Percentiles rank a stretch among this genome's conserved stretches.
phyloP scores from a whole-genome alignment of 2,113 vertebrate genomes.

The Calyptomena viridis region DNA sequence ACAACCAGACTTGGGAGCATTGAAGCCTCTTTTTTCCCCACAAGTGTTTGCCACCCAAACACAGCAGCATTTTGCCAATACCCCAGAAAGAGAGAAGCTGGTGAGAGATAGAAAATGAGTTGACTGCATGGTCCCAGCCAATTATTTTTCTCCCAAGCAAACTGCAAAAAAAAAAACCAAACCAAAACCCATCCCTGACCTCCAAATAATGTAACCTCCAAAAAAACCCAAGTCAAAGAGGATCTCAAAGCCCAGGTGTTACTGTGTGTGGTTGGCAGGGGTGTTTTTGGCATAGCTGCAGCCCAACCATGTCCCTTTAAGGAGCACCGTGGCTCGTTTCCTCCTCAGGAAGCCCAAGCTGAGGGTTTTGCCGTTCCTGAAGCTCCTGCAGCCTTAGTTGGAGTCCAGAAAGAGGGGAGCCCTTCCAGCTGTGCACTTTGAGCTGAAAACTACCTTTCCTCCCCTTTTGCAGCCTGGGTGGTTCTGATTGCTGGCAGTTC shows the following conservation, averaged over 20 bases:
- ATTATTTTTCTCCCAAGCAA: slow-evolving; percentile 30
- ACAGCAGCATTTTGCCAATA: slow-evolving; percentile 35
- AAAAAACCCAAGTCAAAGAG: not conserved
- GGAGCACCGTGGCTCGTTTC: slow-evolving; percentile 61
- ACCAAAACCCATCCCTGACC: not conserved
- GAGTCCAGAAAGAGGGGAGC: slow-evolving; percentile 51
- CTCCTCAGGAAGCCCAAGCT: not conserved
- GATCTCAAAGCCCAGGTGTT: not conserved
- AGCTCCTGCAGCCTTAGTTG: slow-evolving; percentile 51
- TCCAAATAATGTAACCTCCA: not conserved
- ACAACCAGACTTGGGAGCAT: not conserved
- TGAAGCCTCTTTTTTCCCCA: slow-evolving; percentile 37
- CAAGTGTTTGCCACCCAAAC: slow-evolving; percentile 52
- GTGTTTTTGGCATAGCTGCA: not conserved
- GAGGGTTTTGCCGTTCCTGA: not conserved
- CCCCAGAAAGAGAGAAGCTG: slow-evolving; percentile 36
- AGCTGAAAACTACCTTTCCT: slow-evolving; percentile 76
- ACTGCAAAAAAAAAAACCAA: not conserved
- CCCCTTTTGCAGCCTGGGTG: slow-evolving; percentile 74
- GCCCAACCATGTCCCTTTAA: slow-evolving; percentile 72
- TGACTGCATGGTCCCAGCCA: slow-evolving; percentile 17
- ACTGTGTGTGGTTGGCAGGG: accelerated
- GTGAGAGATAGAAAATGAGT: not conserved
- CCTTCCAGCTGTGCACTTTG: slow-evolving; percentile 68
- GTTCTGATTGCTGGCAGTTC: slow-evolving; percentile 75